Percentiles rank a stretch among this genome's conserved stretches.
These are phyloP conservation scores for Passerculus sandwichensis DNA, from an alignment of 2,797 vertebrate genomes.

Conservation along the genomic window DNA sequence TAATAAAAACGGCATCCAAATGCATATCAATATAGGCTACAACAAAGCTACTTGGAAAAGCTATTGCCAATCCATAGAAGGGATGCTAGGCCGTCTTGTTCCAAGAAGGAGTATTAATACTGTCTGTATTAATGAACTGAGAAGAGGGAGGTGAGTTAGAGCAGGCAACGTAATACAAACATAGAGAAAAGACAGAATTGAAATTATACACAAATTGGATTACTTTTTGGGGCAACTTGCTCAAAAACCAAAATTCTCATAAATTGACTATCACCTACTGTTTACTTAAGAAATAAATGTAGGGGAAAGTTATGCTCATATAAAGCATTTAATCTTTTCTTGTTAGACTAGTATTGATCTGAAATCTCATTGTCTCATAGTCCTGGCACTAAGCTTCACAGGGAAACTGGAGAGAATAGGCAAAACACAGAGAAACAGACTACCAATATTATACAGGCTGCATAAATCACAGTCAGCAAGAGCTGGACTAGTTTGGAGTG, in stretches of 20 bases:
- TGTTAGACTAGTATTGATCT: not conserved
- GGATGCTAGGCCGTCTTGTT: not conserved
- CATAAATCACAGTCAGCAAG: not conserved
- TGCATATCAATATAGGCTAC: not conserved
- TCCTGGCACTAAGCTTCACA: not conserved
- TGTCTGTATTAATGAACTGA: not conserved
- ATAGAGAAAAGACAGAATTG: not conserved
- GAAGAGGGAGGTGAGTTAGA: not conserved
- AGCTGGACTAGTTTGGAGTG: not conserved
- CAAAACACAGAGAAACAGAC: not conserved
- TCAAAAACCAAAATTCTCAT: not conserved
- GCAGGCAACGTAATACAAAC: not conserved
- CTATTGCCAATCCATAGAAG: not conserved
- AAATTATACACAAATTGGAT: not conserved
- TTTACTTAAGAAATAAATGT: not conserved
- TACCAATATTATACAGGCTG: not conserved
- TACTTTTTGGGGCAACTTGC: not conserved
- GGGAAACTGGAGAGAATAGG: not conserved
- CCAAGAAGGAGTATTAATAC: not conserved
- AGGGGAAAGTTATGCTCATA: not conserved
- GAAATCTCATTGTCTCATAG: not conserved
- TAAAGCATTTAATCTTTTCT: not conserved
- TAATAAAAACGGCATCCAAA: not conserved
- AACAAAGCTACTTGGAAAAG: not conserved
- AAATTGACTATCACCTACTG: not conserved